Evolutionary conservation across 2,888 invertebrate genomes (phyloP).

Genomic region (Drosophila barbarae): DNA sequence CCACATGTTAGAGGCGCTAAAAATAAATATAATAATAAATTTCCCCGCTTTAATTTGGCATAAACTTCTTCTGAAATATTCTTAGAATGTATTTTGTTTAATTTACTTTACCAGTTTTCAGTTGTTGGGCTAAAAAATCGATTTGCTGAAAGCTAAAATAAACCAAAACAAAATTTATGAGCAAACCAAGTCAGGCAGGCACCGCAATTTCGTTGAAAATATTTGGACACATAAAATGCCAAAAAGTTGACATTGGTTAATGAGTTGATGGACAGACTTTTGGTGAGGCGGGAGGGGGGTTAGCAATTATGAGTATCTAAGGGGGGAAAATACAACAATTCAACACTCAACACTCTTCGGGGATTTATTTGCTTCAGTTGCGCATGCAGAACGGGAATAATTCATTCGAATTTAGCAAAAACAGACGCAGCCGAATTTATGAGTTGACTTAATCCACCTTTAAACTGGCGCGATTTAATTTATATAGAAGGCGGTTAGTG

Average conservation of each 20-base stretch:
- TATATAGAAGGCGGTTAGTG: slow-evolving; percentile 35
- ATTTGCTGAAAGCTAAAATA: slow-evolving; percentile 55
- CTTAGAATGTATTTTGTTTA: slow-evolving; percentile 35
- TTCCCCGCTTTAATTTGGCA: background rate
- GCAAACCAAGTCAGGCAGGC: slow-evolving; percentile 14
- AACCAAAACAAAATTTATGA: slow-evolving; percentile 42
- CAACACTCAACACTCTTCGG: background rate
- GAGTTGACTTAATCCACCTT: slow-evolving; percentile 72
- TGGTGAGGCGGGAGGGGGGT: background rate
- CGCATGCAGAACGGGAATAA: slow-evolving; percentile 36
- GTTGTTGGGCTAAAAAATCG: slow-evolving; percentile 44
- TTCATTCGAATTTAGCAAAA: slow-evolving; percentile 56
- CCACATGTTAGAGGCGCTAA: background rate
- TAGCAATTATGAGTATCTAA: slow-evolving; percentile 31
- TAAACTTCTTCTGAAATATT: slow-evolving; percentile 4
- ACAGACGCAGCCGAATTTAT: slow-evolving; percentile 55
- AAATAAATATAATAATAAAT: slow-evolving; percentile 2
- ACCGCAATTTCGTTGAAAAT: slow-evolving; percentile 20
- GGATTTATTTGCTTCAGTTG: slow-evolving; percentile 30
- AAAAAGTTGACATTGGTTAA: slow-evolving; percentile 39
- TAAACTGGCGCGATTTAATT: slow-evolving; percentile 59
- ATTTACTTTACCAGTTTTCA: slow-evolving; percentile 6
- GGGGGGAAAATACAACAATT: background rate
- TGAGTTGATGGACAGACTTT: slow-evolving; percentile 30
- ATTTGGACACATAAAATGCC: slow-evolving; percentile 33